These are phyloP conservation scores for Willisornis vidua DNA, from an alignment of 2,113 vertebrate species.

Conservation along the genomic window DNA sequence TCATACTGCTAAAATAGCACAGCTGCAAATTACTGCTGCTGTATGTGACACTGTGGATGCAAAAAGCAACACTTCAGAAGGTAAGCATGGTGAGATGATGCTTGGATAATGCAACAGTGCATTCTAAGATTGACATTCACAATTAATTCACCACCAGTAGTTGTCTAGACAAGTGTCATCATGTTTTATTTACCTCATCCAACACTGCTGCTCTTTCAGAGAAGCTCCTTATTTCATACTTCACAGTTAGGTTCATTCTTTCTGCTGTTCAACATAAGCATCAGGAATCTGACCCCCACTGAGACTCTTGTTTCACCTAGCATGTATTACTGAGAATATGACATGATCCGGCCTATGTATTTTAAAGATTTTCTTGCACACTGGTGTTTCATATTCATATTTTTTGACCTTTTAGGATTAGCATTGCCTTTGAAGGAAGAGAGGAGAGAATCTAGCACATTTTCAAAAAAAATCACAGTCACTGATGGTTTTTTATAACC, in stretches of 20 bases:
- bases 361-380: slow-evolving; percentile 33
- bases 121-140: neutral
- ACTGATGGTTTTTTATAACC: neutral
- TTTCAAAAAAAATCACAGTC: neutral
- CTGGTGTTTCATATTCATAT: neutral
- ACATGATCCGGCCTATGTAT: neutral
- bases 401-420: slow-evolving; percentile 32
- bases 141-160: slow-evolving; percentile 10
- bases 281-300: neutral
- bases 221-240: slow-evolving; percentile 11
- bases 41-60: neutral
- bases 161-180: slow-evolving; percentile 10
- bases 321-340: neutral
- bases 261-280: neutral
- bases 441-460: neutral
- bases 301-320: neutral
- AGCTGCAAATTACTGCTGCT: neutral
- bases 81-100: neutral
- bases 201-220: neutral
- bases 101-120: neutral
- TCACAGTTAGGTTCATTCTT: neutral
- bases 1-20: neutral
- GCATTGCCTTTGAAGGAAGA: neutral
- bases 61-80: neutral
- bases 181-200: slow-evolving; percentile 40